A percentile compares a stretch with the other conserved stretches of the same genome.
These are phyloP conservation scores for Synanthedon formicaeformis DNA, from an alignment of 2,888 invertebrate species.

Conservation along the genomic window DNA sequence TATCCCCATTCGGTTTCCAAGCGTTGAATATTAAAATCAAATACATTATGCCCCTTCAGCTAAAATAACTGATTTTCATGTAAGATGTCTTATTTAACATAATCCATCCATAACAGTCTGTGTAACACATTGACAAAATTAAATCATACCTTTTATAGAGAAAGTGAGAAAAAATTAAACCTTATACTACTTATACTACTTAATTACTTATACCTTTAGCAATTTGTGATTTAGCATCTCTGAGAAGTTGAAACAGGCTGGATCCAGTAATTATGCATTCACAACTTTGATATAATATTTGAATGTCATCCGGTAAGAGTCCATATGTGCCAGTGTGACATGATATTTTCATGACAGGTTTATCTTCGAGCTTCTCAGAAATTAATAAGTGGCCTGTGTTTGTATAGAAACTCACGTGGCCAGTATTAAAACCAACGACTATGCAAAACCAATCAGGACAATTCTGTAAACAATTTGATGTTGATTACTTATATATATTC, in stretches of 20 bases:
- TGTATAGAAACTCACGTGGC: slow-evolving; percentile 88
- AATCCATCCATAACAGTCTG: no score
- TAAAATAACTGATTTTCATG: no score
- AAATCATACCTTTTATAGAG: no score
- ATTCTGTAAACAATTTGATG: slow-evolving; percentile 45
- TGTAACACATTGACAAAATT: no score
- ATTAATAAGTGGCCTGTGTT: slow-evolving; percentile 86
- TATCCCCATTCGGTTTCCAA: no score
- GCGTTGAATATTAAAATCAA: no score
- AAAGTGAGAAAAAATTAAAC: not conserved
- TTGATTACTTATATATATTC: no score
- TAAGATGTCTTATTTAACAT: no score
- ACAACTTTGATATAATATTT: slow-evolving; percentile 78
- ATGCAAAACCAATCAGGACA: slow-evolving; percentile 95
- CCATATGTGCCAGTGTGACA: slow-evolving; percentile 75
- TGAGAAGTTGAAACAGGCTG: slow-evolving; percentile 82
- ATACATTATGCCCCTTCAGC: no score
- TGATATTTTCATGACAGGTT: slow-evolving; percentile 81
- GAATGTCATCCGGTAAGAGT: slow-evolving; percentile 75
- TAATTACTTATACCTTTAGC: no score
- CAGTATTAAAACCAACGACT: slow-evolving; percentile 86
- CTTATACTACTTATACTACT: no score
- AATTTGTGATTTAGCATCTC: slow-evolving; percentile 82
- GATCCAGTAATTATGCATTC: slow-evolving; percentile 82
- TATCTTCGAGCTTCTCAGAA: slow-evolving; percentile 87